These are phyloP conservation scores for Boloria euphrosyne DNA, from an alignment of 2,888 invertebrate species.

Conservation along the genomic window DNA sequence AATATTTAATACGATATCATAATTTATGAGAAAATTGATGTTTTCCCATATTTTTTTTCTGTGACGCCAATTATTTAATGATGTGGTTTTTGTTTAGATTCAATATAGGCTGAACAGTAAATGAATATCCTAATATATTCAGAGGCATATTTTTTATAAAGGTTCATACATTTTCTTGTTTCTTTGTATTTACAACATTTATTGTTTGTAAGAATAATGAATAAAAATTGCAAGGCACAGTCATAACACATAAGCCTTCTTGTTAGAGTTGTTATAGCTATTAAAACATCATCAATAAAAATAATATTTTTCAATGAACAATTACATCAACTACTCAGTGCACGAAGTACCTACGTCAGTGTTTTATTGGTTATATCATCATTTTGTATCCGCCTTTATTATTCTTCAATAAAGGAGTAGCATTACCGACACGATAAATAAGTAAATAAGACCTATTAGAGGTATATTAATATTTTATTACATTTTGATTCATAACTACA, in stretches of 20 bases:
- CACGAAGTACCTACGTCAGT: slow-evolving; percentile 1
- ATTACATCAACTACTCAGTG: slow-evolving; percentile 13
- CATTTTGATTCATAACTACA: no score
- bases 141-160: no score
- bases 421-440: not conserved
- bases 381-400: slow-evolving; percentile 8
- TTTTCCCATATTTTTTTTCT: no score
- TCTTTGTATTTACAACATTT: not conserved
- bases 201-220: not conserved
- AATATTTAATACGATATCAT: no score
- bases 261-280: slow-evolving; percentile 12
- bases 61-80: no score
- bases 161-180: not conserved
- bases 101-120: no score
- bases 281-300: slow-evolving; percentile 21
- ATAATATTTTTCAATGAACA: slow-evolving; percentile 19
- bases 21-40: no score
- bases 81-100: no score
- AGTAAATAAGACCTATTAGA: not conserved
- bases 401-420: no score
- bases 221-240: not conserved
- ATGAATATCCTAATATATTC: no score
- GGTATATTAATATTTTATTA: no score
- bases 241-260: not conserved
- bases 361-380: slow-evolving; percentile 19